A percentile compares a stretch with the other conserved stretches of the same genome.
Evolutionary conservation across 2,888 invertebrate species (phyloP).

Genomic region (Eupeodes luniger): DNA sequence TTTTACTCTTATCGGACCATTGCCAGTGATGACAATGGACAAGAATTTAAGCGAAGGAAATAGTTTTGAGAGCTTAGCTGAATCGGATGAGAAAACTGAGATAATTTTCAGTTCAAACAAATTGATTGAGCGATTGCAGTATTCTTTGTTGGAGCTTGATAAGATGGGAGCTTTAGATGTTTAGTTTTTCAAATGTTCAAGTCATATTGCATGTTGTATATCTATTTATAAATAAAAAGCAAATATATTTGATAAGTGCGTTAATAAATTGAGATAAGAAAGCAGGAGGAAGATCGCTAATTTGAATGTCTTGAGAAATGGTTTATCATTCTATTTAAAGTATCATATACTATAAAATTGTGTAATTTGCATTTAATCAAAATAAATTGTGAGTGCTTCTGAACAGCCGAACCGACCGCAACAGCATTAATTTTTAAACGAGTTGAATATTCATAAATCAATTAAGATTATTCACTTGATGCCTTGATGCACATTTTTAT

Average conservation of each 20-base stretch:
- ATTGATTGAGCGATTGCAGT: slow-evolving; percentile 79
- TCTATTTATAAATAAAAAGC: background rate
- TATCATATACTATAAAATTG: background rate
- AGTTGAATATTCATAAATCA: background rate
- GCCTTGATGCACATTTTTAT: background rate
- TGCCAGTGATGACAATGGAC: slow-evolving; percentile 80
- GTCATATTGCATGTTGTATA: background rate
- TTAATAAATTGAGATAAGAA: background rate
- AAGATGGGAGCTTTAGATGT: slow-evolving; percentile 78
- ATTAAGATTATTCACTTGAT: background rate
- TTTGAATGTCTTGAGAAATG: too few relatives aligned
- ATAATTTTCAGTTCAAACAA: slow-evolving; percentile 79
- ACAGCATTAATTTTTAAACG: background rate
- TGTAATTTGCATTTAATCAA: background rate
- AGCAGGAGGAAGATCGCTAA: background rate
- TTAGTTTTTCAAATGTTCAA: background rate
- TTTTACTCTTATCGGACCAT: slow-evolving; percentile 79
- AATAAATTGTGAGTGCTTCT: background rate
- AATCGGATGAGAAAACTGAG: slow-evolving; percentile 78
- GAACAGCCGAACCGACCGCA: background rate
- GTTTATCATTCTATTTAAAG: too few relatives aligned
- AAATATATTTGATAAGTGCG: background rate
- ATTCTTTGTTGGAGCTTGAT: slow-evolving; percentile 80
- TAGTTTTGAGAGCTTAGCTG: slow-evolving; percentile 79
- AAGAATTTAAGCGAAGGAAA: slow-evolving; percentile 79